A percentile compares a stretch with the other conserved stretches of the same genome.
These are phyloP conservation scores for Sardina pilchardus DNA, from an alignment of 2,113 vertebrate species.

Conservation along the genomic window DNA sequence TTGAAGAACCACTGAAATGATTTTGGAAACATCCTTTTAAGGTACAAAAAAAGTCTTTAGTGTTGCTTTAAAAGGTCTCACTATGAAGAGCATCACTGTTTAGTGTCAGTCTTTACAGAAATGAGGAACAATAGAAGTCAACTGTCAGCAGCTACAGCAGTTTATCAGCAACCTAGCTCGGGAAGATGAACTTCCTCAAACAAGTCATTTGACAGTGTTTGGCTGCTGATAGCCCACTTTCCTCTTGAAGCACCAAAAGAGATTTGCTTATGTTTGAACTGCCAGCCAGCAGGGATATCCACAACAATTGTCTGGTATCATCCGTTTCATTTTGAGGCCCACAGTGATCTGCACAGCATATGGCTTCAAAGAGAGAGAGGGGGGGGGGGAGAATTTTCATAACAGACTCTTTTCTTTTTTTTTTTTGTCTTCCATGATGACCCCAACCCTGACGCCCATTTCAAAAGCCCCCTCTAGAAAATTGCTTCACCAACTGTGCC, in stretches of 20 bases:
- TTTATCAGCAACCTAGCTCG: background rate
- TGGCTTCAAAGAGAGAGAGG: background rate
- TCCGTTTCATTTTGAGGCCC: background rate
- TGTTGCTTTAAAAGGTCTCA: too few species aligned
- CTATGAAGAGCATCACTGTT: background rate
- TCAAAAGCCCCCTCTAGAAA: conserved; percentile 33
- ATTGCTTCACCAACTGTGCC: conserved; percentile 37
- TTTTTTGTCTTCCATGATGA: background rate
- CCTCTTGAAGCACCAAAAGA: background rate
- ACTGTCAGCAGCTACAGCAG: background rate
- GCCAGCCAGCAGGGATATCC: background rate
- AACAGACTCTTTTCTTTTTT: background rate
- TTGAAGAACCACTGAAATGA: too few species aligned
- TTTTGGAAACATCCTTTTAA: too few species aligned
- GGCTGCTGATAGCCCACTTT: background rate
- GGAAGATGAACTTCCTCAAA: background rate
- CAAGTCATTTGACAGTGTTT: background rate
- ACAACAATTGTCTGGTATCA: too few species aligned
- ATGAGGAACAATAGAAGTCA: background rate
- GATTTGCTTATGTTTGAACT: background rate
- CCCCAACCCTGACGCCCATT: background rate
- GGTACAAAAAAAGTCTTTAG: too few species aligned
- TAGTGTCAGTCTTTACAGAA: background rate
- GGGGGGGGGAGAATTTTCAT: background rate
- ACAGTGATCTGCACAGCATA: background rate